Base-by-base conservation (phyloP, 2,113 vertebrate genomes). In the Aix galericulata region DNA sequence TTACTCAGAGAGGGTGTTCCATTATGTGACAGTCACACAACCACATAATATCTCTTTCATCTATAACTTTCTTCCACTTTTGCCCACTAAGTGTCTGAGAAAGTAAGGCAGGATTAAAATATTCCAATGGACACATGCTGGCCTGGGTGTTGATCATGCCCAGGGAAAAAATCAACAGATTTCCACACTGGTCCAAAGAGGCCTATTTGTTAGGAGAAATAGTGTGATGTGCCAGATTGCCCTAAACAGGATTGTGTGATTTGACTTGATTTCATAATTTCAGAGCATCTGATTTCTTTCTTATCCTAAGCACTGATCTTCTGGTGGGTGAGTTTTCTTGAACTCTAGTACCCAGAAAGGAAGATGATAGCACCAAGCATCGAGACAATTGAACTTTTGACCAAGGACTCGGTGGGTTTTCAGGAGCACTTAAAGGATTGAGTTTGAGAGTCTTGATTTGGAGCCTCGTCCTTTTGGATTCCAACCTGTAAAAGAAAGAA, bases 21-120 rank as follows among this genome's bases (percentile, higher is more conserved):
- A 82, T 97, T 97, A 97, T 56, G 93, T 88, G 94, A 91, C 55
- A 82, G 88, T 88, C 92, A 46, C 50, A 85, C 66, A 90, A 56
- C 34, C 76, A 76, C 48, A 32, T 56, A 50, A 67, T 89, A 91
- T 91, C 75, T 56, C 89, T 96, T 84, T 88, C 88, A 92, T 84
- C 79, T 74, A 10, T 81, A 91, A 63, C 74, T 84, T 89, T 88
- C 86, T 73, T 50, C n/a, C 95, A 36, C 71, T 90, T 94, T 90
- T 95, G n/a, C 87, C 40, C 50, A 66, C 56, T 34, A 72, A 67
- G 27, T 73, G 31, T 86, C 52, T 80, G 71, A 82, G 77, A 88
- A 64, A 64, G 31, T 69, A 56, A 67, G 11, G 40, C 48, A 84
- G 46, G 56, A 63, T 96, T 81, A 76, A 95, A 96, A 95, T 55